Evolutionary conservation across 2,888 invertebrate genomes (phyloP), one percentile per base, ranked within the genome.

Genomic region (Meandrusa payeni): DNA sequence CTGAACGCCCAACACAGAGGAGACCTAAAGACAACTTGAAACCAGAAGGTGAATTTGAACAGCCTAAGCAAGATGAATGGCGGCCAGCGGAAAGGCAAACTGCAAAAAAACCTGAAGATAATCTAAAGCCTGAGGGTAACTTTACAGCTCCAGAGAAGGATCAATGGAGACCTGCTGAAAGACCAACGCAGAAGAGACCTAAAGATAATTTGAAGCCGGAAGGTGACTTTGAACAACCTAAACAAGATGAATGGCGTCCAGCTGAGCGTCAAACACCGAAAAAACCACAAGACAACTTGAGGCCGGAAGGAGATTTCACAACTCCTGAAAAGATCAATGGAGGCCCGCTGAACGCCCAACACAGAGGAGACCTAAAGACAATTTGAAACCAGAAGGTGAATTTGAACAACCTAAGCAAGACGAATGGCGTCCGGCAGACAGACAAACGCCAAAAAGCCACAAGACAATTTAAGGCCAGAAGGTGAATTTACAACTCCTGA

Each of bases 41-140:
- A 12, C 78, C 89, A 0, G 90, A 89, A 64, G 91, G 90, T 1
- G 86, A 89, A 3, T 89, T 89, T 50, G 79, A 82, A 60, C 53
- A 45, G 37, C 64, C 58, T 0, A 40, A 50, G 20, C 56, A 50
- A 43, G 91, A 91, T 52, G 59, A 63, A 38, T 69, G 59, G 47
- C 47, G 53, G 3, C 77, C 83, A 5, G 75, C 63, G 90, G 2
- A 79, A 69, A 61, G 88, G 27, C 85, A 86, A 0, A 90, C 90
- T 57, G 42, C 40, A 49, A 56, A 55, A 51, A 68, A 56, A 38
- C 71, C 68, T 0, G 19, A 61, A 24, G 72, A 72, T 48, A 91
- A 91, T 54, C 58, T 92, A 0, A 76, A 70, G 38, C 88, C 89
- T 0, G 91, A 92, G 64, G 91, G 91, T 1, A 79, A 76, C 0